phyloP scores from a whole-genome alignment of 2,888 invertebrate species.

The Spilosoma lubricipeda region DNA sequence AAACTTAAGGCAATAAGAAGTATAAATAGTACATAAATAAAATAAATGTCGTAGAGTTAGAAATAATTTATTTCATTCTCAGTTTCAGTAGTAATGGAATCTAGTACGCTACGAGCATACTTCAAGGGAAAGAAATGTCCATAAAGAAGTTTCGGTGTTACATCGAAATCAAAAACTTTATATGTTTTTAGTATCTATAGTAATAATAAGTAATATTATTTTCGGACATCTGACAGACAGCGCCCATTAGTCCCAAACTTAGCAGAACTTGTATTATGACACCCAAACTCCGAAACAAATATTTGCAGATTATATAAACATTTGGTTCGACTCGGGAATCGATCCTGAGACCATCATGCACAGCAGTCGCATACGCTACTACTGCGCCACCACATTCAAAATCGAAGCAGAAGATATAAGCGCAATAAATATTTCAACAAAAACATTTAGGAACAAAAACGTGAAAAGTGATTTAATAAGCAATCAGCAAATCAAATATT shows the following conservation, averaged over 20 bases:
- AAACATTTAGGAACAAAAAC: not conserved
- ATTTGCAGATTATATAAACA: too few relatives aligned
- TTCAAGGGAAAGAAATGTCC: not conserved
- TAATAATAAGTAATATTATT: too few relatives aligned
- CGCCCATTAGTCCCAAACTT: too few relatives aligned
- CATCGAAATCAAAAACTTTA: not conserved
- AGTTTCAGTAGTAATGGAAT: not conserved
- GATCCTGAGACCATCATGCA: too few relatives aligned
- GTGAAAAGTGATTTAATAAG: not conserved
- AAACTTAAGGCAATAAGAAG: not conserved
- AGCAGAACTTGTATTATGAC: too few relatives aligned
- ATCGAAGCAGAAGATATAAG: not conserved
- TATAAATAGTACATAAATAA: not conserved
- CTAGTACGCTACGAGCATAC: not conserved
- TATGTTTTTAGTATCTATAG: not conserved
- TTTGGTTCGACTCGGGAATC: too few relatives aligned
- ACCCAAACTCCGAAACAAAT: too few relatives aligned
- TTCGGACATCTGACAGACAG: too few relatives aligned
- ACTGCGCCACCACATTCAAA: not conserved
- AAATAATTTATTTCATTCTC: too few relatives aligned
- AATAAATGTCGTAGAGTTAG: too few relatives aligned
- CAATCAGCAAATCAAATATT: not conserved
- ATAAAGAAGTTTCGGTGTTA: not conserved
- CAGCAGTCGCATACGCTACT: too few relatives aligned
- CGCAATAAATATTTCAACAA: not conserved